Conservation (phyloP, 2,113 vertebrate genomes). For the Lampris megalopsis region DNA sequence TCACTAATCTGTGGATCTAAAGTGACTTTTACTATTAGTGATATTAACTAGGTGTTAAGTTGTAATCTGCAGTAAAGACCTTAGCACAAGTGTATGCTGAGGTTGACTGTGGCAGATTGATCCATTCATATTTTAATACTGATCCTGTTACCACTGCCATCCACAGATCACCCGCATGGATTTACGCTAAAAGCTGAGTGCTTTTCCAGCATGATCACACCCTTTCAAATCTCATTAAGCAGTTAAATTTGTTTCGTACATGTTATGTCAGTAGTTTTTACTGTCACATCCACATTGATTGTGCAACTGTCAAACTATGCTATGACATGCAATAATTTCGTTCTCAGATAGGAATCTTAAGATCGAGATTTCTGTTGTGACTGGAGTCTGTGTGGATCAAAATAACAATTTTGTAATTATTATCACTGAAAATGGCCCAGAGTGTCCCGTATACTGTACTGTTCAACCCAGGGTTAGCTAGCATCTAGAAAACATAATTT, state of each 20-base stretch:
- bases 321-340: no score
- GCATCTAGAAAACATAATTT: no score
- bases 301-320: no score
- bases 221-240: conserved; percentile 45
- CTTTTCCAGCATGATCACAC: conserved; percentile 51
- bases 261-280: no score
- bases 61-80: conserved; percentile 77
- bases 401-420: no score
- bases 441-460: no score
- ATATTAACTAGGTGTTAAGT: conserved; percentile 80
- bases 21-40: conserved; percentile 77
- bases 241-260: neutral
- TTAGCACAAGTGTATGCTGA: conserved; percentile 72
- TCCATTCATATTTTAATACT: conserved; percentile 78
- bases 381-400: no score
- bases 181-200: conserved; percentile 48
- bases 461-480: no score
- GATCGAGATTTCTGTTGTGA: no score
- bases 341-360: no score
- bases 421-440: no score
- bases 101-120: conserved; percentile 74
- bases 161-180: conserved; percentile 66
- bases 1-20: conserved; percentile 73
- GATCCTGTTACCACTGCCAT: conserved; percentile 75
- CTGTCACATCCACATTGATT: no score